Conservation (phyloP, 2,797 vertebrate genomes). For the Cossypha polioptera region DNA sequence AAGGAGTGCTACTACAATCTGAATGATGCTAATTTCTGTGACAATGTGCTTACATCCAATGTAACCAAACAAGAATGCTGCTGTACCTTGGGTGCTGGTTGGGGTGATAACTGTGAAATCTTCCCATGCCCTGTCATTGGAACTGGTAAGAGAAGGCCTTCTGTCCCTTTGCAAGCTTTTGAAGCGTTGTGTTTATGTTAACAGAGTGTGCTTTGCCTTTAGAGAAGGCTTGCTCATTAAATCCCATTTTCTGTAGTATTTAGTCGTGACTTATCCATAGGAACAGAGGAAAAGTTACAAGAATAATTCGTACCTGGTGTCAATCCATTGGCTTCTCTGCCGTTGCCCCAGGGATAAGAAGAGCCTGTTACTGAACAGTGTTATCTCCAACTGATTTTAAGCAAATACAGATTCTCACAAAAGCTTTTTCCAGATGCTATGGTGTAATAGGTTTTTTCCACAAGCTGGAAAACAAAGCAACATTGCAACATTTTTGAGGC, state of each 20-base stretch:
- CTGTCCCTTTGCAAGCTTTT: background rate
- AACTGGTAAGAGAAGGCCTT: conserved; percentile 79
- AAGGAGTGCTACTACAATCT: conserved; percentile 96
- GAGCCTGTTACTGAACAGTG: background rate
- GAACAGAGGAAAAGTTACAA: background rate
- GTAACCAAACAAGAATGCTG: conserved; percentile 96
- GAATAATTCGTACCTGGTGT: background rate
- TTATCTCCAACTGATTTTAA: background rate
- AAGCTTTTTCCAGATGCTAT: background rate
- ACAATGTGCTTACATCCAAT: conserved; percentile 90
- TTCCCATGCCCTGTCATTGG: conserved; percentile 90
- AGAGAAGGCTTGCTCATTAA: background rate
- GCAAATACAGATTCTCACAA: background rate
- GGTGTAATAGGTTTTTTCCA: background rate
- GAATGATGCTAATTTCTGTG: conserved; percentile 92
- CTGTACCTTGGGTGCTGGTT: conserved; percentile 94
- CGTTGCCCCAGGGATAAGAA: background rate
- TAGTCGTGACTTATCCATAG: background rate
- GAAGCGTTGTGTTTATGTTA: background rate
- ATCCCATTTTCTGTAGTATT: background rate
- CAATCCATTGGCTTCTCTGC: background rate
- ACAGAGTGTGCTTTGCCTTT: background rate
- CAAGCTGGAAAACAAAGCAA: background rate
- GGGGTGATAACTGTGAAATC: conserved; percentile 98
- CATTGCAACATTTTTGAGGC: background rate